These are phyloP conservation scores for Drosophila albomicans DNA, from an alignment of 1,140 invertebrate genomes.

Conservation along the genomic window DNA sequence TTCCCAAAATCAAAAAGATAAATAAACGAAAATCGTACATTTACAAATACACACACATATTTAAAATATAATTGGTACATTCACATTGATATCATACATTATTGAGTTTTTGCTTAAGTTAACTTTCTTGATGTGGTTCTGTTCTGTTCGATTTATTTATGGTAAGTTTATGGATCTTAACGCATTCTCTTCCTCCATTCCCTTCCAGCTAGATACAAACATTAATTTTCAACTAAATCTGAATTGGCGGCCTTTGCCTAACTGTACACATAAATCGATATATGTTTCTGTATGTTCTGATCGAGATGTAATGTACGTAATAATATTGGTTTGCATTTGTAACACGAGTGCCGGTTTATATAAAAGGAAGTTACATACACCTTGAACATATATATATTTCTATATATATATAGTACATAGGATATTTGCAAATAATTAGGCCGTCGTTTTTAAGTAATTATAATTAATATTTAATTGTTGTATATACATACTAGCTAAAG, in stretches of 20 bases:
- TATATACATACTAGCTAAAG: slow-evolving; percentile 50
- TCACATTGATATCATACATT: slow-evolving; percentile 69
- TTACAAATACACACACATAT: slow-evolving; percentile 66
- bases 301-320: slow-evolving; percentile 33
- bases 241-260: slow-evolving; percentile 12
- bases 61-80: slow-evolving; percentile 69
- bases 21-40: slow-evolving; percentile 50
- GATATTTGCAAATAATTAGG: slow-evolving; percentile 42
- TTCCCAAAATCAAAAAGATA: slow-evolving; percentile 46
- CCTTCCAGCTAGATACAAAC: slow-evolving; percentile 38
- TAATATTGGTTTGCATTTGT: slow-evolving; percentile 50
- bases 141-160: slow-evolving; percentile 24
- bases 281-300: slow-evolving; percentile 30
- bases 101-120: slow-evolving; percentile 55
- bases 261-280: slow-evolving; percentile 52
- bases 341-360: slow-evolving; percentile 64
- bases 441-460: slow-evolving; percentile 36
- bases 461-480: slow-evolving; percentile 44
- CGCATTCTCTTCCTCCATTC: slow-evolving; percentile 2
- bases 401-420: not conserved
- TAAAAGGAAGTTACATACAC: slow-evolving; percentile 23
- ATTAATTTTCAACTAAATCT: slow-evolving; percentile 44
- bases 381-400: not conserved
- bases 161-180: slow-evolving; percentile 17
- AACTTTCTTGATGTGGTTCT: slow-evolving; percentile 24